phyloP scores from a whole-genome alignment of 2,113 vertebrate species.

The Thamnaconus septentrionalis region DNA sequence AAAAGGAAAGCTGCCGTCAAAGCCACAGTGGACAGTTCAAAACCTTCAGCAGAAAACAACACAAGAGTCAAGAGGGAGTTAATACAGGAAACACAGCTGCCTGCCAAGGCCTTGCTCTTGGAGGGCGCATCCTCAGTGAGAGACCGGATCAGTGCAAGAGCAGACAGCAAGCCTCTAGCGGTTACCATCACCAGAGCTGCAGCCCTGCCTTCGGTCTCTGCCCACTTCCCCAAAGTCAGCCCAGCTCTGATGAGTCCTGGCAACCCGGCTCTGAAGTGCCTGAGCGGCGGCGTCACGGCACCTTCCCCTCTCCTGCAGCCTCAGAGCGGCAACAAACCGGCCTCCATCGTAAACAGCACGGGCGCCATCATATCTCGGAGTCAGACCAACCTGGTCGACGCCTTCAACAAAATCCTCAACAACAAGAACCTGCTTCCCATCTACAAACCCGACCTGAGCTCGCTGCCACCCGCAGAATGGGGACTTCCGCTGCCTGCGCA shows the following conservation, averaged over 20 bases:
- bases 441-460: constrained; percentile 88
- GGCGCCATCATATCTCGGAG: constrained; percentile 89
- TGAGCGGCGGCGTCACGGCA: constrained; percentile 66
- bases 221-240: constrained; percentile 37
- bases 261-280: constrained; percentile 75
- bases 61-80: constrained; percentile 47
- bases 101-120: constrained; percentile 74
- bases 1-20: constrained; percentile 70
- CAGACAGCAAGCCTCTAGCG: constrained; percentile 64
- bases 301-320: constrained; percentile 29
- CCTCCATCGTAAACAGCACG: constrained; percentile 72
- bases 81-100: constrained; percentile 75
- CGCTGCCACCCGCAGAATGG: constrained; percentile 78
- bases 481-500: constrained; percentile 81
- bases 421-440: constrained; percentile 92
- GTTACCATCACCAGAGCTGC: constrained; percentile 65
- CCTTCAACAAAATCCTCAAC: constrained; percentile 97
- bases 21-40: constrained; percentile 35
- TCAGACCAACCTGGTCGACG: constrained; percentile 92
- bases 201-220: constrained; percentile 57
- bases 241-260: constrained; percentile 47
- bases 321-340: constrained; percentile 71
- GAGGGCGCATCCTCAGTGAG: constrained; percentile 81
- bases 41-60: constrained; percentile 50
- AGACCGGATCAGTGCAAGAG: constrained; percentile 72